These are phyloP conservation scores for Nothoprocta pentlandii DNA, from an alignment of 2,113 vertebrate species.

Conservation along the genomic window DNA sequence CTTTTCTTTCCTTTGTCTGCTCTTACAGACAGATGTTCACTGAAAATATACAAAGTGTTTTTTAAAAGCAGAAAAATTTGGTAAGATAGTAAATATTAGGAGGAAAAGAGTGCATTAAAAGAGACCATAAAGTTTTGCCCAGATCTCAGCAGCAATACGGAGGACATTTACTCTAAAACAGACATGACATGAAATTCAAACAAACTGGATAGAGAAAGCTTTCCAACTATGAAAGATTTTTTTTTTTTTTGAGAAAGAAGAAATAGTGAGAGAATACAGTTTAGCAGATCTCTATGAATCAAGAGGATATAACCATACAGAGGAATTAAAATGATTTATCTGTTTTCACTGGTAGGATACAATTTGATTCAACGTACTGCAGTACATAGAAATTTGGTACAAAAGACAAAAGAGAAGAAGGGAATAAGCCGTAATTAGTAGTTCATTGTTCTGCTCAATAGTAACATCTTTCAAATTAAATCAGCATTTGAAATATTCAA, in stretches of 20 bases:
- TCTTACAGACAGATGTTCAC: background rate
- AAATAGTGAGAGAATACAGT: background rate
- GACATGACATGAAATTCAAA: background rate
- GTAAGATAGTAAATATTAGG: background rate
- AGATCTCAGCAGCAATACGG: background rate
- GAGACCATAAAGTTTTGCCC: background rate
- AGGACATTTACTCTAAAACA: background rate
- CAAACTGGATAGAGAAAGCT: background rate
- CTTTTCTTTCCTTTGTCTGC: background rate
- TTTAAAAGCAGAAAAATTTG: background rate
- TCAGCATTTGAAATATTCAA: slow-evolving; percentile 54
- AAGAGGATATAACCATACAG: slow-evolving; percentile 44
- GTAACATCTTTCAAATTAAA: slow-evolving; percentile 52
- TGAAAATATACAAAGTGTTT: background rate
- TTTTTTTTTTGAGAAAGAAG: background rate
- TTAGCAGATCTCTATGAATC: slow-evolving; percentile 46
- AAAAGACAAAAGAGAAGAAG: slow-evolving; percentile 31
- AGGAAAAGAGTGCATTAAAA: background rate
- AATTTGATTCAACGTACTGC: slow-evolving; percentile 8
- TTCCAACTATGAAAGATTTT: background rate
- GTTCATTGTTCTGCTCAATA: slow-evolving; percentile 51
- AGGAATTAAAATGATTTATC: slow-evolving; percentile 54
- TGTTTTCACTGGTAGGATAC: slow-evolving; percentile 40
- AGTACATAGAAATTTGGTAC: background rate
- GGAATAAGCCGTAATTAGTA: slow-evolving; percentile 46